phyloP scores from a whole-genome alignment of 2,888 invertebrate genomes.

The Campoplex capitator region DNA sequence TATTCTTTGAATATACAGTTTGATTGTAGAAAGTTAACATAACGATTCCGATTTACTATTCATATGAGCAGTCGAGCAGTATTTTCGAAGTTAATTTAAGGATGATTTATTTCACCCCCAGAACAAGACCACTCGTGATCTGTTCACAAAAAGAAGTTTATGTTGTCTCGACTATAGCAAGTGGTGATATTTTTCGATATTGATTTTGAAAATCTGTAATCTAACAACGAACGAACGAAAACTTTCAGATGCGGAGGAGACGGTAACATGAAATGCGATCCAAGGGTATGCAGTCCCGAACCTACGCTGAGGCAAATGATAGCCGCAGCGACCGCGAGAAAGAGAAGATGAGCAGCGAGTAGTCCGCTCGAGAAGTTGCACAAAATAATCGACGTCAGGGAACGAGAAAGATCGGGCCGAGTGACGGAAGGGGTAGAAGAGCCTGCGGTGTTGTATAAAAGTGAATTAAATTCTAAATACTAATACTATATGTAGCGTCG shows the following conservation, averaged over 20 bases:
- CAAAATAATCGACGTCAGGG: constrained; percentile 46
- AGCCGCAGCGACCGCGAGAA: constrained; percentile 91
- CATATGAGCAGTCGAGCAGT: too few relatives aligned
- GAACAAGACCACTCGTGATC: background rate
- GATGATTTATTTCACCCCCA: too few relatives aligned
- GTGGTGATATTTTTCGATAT: background rate
- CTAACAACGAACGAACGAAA: background rate
- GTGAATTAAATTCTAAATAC: constrained; percentile 81
- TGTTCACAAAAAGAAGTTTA: background rate
- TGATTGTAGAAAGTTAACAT: background rate
- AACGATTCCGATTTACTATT: background rate
- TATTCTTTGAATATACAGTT: background rate
- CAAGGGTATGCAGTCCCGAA: constrained; percentile 95
- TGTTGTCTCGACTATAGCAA: background rate
- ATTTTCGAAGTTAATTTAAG: too few relatives aligned
- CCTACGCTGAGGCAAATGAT: constrained; percentile 96
- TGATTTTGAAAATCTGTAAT: background rate
- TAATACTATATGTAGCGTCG: constrained; percentile 66
- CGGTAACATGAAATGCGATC: constrained; percentile 98
- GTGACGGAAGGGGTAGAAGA: constrained; percentile 43
- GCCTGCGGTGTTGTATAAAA: constrained; percentile 79
- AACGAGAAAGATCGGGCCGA: constrained; percentile 36
- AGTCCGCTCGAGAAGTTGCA: constrained; percentile 29
- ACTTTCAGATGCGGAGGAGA: constrained; percentile 93
- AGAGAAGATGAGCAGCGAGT: constrained; percentile 88